These are phyloP conservation scores for Spinibarbus caldwelli DNA, from an alignment of 2,797 vertebrate genomes.

Conservation along the genomic window DNA sequence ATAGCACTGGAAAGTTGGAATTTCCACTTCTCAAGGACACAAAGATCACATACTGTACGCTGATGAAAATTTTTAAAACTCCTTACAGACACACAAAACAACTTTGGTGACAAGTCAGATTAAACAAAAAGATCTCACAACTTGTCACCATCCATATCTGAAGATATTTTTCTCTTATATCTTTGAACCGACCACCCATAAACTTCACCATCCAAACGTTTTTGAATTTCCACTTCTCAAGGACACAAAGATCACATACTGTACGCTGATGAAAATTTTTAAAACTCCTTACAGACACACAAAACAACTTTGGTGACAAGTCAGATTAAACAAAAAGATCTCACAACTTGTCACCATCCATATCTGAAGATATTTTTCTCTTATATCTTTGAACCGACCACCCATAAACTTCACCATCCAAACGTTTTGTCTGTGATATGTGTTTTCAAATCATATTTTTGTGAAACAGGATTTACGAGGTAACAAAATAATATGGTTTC, in stretches of 20 bases:
- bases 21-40: conserved; percentile 2
- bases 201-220: conserved; percentile 10
- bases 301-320: background rate
- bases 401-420: conserved; percentile 10
- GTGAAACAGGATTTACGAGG: conserved; percentile 3
- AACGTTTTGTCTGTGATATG: background rate
- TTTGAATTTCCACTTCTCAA: background rate
- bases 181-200: conserved; percentile 7
- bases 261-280: background rate
- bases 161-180: background rate
- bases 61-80: conserved; percentile 13
- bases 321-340: background rate
- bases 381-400: conserved; percentile 5
- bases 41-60: background rate
- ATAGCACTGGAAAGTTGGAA: background rate
- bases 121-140: conserved; percentile 6
- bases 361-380: conserved; percentile 10
- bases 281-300: conserved; percentile 11
- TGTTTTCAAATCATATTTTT: background rate
- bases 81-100: conserved; percentile 8
- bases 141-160: background rate
- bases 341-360: background rate
- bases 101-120: background rate
- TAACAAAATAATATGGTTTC: conserved; percentile 7
- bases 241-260: background rate